Percentiles rank a stretch among this genome's conserved stretches.
These are phyloP conservation scores for human DNA, from an alignment of 2,113 vertebrate genomes.

Conservation along the genomic window DNA sequence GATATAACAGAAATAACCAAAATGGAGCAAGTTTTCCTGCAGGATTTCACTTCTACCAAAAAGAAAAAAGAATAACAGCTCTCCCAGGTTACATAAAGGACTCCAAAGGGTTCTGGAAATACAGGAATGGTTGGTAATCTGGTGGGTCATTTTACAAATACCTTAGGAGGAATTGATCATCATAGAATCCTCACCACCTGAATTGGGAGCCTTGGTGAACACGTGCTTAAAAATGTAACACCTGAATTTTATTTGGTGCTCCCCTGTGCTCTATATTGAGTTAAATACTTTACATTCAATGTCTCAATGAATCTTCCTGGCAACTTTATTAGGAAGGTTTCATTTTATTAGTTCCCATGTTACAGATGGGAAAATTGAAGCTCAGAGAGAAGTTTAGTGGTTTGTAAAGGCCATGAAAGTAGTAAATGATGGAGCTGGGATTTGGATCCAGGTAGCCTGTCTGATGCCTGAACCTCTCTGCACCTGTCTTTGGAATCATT, in stretches of 20 bases:
- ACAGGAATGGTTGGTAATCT: background rate
- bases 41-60: background rate
- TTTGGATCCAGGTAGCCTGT: background rate
- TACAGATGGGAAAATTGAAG: background rate
- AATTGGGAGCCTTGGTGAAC: background rate
- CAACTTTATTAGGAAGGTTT: background rate
- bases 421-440: background rate
- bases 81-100: background rate
- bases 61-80: fast-evolving
- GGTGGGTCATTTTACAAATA: background rate
- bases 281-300: background rate
- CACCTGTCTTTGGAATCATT: background rate
- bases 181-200: background rate
- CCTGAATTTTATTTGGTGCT: background rate
- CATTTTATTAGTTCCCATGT: background rate
- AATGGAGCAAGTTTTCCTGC: background rate
- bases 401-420: background rate
- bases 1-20: constrained; percentile 49
- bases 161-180: background rate
- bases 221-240: no score
- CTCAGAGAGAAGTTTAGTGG: background rate
- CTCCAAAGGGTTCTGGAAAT: background rate
- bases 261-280: background rate
- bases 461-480: background rate
- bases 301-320: background rate